Percentiles rank a stretch among this genome's conserved stretches.
These are phyloP conservation scores for Callosobruchus maculatus DNA, from an alignment of 2,888 invertebrate species.

Conservation along the genomic window DNA sequence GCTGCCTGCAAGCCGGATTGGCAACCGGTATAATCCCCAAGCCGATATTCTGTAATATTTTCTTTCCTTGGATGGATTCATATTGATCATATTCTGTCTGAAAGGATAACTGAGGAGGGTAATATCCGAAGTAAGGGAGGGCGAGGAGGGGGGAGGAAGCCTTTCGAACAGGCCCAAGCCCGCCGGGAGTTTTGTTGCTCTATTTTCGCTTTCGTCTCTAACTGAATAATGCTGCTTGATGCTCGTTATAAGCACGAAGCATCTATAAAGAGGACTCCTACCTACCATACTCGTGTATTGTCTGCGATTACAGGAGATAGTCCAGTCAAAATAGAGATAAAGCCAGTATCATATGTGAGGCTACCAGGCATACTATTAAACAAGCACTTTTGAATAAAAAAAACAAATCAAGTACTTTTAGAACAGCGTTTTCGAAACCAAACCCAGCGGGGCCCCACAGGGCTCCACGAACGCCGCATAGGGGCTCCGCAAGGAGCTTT, in stretches of 20 bases:
- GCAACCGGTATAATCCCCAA: constrained; percentile 11
- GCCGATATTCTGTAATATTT: constrained; percentile 40
- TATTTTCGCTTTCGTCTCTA: not conserved
- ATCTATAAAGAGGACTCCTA: not conserved
- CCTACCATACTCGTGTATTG: not conserved
- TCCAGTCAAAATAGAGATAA: not conserved
- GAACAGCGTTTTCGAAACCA: too few species aligned
- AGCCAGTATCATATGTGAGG: too few species aligned
- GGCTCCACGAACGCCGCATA: too few species aligned
- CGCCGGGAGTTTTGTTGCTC: not conserved
- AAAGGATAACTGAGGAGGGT: not conserved
- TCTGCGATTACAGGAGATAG: not conserved
- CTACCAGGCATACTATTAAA: too few species aligned
- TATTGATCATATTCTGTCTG: constrained; percentile 23
- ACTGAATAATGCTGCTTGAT: not conserved
- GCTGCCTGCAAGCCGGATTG: not conserved
- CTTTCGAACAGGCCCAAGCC: not conserved
- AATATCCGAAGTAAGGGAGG: not conserved
- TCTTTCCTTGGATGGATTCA: constrained; percentile 24
- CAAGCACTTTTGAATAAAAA: too few species aligned
- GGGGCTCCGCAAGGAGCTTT: too few species aligned
- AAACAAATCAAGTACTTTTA: too few species aligned
- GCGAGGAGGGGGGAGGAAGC: not conserved
- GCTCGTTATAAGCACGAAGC: not conserved
- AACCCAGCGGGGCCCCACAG: too few species aligned